phyloP scores from a whole-genome alignment of 2,113 vertebrate species.

The Grallaria varia region DNA sequence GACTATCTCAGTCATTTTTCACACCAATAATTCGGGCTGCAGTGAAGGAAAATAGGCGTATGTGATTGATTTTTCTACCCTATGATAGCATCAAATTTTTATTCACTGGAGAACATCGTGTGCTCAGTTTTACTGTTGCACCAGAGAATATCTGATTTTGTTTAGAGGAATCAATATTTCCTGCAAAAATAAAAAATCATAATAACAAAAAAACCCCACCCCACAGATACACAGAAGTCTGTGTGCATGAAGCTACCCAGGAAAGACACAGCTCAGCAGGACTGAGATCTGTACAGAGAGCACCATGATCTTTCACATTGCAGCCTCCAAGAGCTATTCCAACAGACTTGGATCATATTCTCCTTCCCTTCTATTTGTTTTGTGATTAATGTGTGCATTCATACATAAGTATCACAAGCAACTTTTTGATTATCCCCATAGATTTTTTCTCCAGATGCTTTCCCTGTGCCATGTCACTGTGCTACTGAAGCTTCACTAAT shows the following conservation, averaged over 20 bases:
- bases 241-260: neutral
- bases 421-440: neutral
- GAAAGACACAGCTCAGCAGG: neutral
- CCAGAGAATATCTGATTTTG: neutral
- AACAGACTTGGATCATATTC: no score
- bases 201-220: rapidly evolving
- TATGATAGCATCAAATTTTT: neutral
- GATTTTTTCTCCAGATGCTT: neutral
- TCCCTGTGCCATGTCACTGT: neutral
- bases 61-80: constrained; percentile 38
- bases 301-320: neutral
- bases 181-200: neutral
- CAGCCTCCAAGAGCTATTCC: neutral
- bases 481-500: neutral
- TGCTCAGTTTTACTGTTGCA: neutral
- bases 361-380: neutral
- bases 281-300: neutral
- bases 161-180: neutral
- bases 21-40: neutral
- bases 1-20: neutral
- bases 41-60: neutral
- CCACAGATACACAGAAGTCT: neutral
- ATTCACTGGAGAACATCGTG: neutral
- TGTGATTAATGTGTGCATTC: neutral
- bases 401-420: neutral